Base-by-base conservation (phyloP, 2,797 vertebrate species). In the Petrocephalus schoutedeni region DNA sequence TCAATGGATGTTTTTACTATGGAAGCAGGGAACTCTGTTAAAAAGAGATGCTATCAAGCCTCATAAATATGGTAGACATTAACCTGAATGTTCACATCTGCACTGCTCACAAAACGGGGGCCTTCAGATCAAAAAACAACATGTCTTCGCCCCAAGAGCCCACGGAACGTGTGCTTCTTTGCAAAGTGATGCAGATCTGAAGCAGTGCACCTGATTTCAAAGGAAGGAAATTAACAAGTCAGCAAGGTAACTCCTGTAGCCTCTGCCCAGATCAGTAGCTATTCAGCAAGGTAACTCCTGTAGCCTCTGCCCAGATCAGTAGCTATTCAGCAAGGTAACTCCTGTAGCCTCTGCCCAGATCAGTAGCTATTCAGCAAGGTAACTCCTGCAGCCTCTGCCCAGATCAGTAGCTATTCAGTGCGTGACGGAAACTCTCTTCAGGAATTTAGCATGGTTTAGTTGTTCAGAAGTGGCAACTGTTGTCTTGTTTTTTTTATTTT, bases 171-270 rank as follows among this genome's bases (percentile, higher is more conserved):
- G 16, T 16, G 12, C 0, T 2, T 10, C 23, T 67, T 67, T 67
- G 28, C 19, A 71, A 85, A 85, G 85, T 45, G 67, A 74, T 56
- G 41, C 19, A 67, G 82, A 54, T 58, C 45, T 67, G 87, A 41
- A 21, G 36, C 82, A 21, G 80, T 56, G 51, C n/a, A 88, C 71
- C 59, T 86, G 87, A 85, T 71, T 85, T 85, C 87, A 56, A 59
- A 51, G 41, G 14, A 49, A 51, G 45, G 56, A 45, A 45, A 45
- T 45, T 45, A 45, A 45, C 1, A 45, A 45, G 41, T 45, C 41
- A 28, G 28, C 28, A 28, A 28, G 28, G 28, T 28, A 28, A 28
- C 28, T 28, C 28, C 28, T 28, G 28, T 28, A 28, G 28, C 28
- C 28, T 28, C 28, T 28, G 28, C 28, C 28, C 28, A 28, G 28